A percentile compares a stretch with the other conserved stretches of the same genome.
Evolutionary conservation across 2,113 vertebrate species (phyloP).

Genomic region (Chunga burmeisteri): DNA sequence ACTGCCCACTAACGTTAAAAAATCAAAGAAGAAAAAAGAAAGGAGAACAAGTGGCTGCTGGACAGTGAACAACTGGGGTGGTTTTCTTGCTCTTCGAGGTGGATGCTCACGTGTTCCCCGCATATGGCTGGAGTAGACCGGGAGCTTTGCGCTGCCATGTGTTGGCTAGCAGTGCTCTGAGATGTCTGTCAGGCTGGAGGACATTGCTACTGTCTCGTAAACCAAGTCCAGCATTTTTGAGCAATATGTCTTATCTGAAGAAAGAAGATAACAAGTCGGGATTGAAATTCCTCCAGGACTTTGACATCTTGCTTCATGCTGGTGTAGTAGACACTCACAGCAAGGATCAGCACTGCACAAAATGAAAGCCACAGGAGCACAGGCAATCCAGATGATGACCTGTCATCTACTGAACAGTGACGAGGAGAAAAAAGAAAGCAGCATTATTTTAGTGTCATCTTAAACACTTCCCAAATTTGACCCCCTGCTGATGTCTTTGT

Average conservation of each 20-base stretch:
- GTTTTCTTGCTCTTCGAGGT: background rate
- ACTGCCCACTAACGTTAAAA: background rate
- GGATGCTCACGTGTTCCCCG: background rate
- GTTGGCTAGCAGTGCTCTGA: background rate
- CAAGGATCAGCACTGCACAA: slow-evolving; percentile 82
- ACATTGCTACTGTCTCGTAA: slow-evolving; percentile 78
- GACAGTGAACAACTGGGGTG: background rate
- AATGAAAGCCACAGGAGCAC: slow-evolving; percentile 77
- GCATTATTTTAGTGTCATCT: slow-evolving; percentile 2
- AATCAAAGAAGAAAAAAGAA: background rate
- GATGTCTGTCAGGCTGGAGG: background rate
- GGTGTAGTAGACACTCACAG: slow-evolving; percentile 81
- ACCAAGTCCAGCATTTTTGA: slow-evolving; percentile 85
- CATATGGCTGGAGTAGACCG: background rate
- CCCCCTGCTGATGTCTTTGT: slow-evolving; percentile 15
- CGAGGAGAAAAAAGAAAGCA: background rate
- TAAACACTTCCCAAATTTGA: slow-evolving; percentile 2
- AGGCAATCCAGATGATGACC: slow-evolving; percentile 67
- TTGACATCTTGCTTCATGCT: slow-evolving; percentile 70
- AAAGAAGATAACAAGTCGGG: slow-evolving; percentile 77
- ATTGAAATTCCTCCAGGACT: slow-evolving; percentile 83
- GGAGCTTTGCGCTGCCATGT: background rate
- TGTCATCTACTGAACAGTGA: slow-evolving; percentile 69
- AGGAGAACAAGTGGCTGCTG: background rate
- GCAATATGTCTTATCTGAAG: slow-evolving; percentile 80